Conservation (phyloP, 2,888 invertebrate species). For the Dermolepida albohirtum region DNA sequence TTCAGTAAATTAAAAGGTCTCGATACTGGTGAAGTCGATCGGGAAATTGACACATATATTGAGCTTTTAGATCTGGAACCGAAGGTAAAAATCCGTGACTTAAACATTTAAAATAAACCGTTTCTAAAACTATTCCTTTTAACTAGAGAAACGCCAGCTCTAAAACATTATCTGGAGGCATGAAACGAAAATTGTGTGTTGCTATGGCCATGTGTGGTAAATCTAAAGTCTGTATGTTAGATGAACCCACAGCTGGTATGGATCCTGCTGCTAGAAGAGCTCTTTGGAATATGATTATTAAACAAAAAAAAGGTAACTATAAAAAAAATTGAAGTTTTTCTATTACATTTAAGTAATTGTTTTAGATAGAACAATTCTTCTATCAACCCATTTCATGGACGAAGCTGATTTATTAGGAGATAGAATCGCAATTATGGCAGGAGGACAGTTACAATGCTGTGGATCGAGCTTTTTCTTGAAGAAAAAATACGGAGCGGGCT, state of each 20-base stretch:
- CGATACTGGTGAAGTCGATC: slow-evolving; percentile 66
- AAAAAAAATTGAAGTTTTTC: neutral
- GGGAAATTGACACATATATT: slow-evolving; percentile 75
- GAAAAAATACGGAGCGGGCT: slow-evolving; percentile 86
- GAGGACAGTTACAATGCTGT: slow-evolving; percentile 82
- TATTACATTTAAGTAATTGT: neutral
- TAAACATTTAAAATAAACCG: neutral
- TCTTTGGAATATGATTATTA: slow-evolving; percentile 84
- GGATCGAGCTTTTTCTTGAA: slow-evolving; percentile 87
- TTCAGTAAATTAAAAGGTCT: slow-evolving; percentile 81
- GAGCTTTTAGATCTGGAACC: slow-evolving; percentile 74
- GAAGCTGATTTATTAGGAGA: slow-evolving; percentile 91
- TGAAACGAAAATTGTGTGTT: slow-evolving; percentile 81
- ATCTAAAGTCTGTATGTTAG: slow-evolving; percentile 78
- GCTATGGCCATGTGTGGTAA: slow-evolving; percentile 82
- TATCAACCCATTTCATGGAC: slow-evolving; percentile 92
- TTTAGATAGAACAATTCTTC: slow-evolving; percentile 79
- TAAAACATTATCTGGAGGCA: slow-evolving; percentile 78
- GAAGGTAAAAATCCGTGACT: slow-evolving; percentile 66
- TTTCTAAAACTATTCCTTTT: neutral
- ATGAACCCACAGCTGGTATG: slow-evolving; percentile 88
- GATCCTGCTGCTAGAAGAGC: slow-evolving; percentile 86
- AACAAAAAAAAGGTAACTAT: slow-evolving; percentile 69
- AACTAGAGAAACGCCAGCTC: slow-evolving; percentile 68
- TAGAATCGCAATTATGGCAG: slow-evolving; percentile 88